These are phyloP conservation scores for Metridium senile DNA, from an alignment of 92 coral and sea anemone genomes.

Conservation along the genomic window DNA sequence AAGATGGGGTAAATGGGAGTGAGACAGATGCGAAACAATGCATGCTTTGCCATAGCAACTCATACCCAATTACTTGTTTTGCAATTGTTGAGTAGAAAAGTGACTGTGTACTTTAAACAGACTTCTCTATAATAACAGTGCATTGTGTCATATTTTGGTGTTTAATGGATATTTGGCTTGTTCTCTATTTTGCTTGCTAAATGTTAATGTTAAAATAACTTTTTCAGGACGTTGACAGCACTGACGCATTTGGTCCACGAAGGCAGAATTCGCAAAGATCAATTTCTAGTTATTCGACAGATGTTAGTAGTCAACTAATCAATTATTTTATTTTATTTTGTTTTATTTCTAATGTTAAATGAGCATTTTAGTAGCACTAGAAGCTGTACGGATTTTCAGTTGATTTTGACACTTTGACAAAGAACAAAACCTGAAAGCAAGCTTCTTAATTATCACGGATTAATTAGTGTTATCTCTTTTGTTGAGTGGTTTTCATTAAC, in stretches of 20 bases:
- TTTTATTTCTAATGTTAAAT: background rate
- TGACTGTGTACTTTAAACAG: no score
- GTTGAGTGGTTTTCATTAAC: no score
- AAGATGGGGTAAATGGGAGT: no score
- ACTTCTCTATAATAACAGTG: no score
- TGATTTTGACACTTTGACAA: background rate
- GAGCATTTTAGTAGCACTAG: background rate
- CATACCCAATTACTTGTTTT: no score
- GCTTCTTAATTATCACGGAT: no score
- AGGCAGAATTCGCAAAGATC: conserved; percentile 25
- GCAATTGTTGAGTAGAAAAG: no score
- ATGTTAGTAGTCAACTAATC: conserved; percentile 16
- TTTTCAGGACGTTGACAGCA: conserved; percentile 49
- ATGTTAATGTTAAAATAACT: conserved; percentile 3
- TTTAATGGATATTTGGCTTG: background rate
- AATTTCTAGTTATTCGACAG: conserved; percentile 36
- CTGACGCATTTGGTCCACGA: conserved; percentile 27
- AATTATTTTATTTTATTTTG: background rate
- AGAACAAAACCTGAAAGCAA: no score
- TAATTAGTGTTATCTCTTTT: no score
- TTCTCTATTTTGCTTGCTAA: background rate
- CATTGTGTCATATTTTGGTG: no score
- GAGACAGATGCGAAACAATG: no score
- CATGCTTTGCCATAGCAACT: no score
- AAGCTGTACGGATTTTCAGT: background rate